A percentile compares a stretch with the other conserved stretches of the same genome.
These are phyloP conservation scores for Neocrepidodera transversa DNA, from an alignment of 2,888 invertebrate genomes.

Conservation along the genomic window DNA sequence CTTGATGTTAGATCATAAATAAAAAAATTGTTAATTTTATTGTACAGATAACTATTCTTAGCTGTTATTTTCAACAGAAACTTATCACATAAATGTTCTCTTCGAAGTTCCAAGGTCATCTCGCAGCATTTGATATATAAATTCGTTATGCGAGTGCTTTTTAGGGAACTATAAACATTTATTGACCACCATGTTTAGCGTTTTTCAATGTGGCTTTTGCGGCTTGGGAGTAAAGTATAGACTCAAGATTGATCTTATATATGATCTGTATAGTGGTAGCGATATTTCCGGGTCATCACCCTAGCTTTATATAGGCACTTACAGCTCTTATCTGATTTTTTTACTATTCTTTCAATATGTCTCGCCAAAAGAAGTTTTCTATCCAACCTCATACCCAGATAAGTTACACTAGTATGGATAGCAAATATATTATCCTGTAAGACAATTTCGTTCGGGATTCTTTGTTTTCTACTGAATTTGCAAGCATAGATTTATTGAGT, in stretches of 20 bases:
- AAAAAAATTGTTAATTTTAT: too few relatives aligned
- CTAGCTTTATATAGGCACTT: background rate
- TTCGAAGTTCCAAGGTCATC: background rate
- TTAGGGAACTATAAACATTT: background rate
- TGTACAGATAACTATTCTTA: background rate
- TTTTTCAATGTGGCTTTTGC: background rate
- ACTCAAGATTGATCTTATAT: constrained; percentile 1
- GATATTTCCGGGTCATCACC: constrained; percentile 17
- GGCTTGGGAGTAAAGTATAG: background rate
- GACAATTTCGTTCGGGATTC: too few relatives aligned
- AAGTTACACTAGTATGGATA: too few relatives aligned
- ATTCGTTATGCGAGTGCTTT: background rate
- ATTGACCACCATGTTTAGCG: background rate
- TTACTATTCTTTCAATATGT: background rate
- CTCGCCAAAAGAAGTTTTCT: constrained; percentile 1
- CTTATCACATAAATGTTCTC: background rate
- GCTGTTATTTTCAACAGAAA: background rate
- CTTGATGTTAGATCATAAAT: too few relatives aligned
- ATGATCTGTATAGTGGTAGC: background rate
- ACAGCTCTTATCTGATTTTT: constrained; percentile 8
- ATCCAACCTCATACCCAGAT: constrained; percentile 4
- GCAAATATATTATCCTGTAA: too few relatives aligned
- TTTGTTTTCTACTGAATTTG: too few relatives aligned
- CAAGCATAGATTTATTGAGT: too few relatives aligned
- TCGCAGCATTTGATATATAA: background rate